phyloP scores from a whole-genome alignment of 23 tunicate species.

The Corella eumyota region DNA sequence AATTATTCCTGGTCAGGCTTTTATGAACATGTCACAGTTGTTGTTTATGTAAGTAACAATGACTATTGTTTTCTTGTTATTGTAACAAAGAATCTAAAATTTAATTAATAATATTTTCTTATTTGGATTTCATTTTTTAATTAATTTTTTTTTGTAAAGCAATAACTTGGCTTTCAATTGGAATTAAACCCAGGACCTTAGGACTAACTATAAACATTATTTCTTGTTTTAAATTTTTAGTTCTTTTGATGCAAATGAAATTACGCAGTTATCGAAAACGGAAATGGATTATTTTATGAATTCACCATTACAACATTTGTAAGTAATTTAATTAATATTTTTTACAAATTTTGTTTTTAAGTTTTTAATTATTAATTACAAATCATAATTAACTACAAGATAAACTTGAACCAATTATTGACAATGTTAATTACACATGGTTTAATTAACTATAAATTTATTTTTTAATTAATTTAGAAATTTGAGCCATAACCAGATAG shows the following conservation, averaged over 20 bases:
- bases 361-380: no score
- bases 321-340: neutral
- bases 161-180: neutral
- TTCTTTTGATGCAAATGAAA: constrained; percentile 20
- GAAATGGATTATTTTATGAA: constrained; percentile 1
- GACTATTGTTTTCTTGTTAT: neutral
- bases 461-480: constrained; percentile 7
- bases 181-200: neutral
- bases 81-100: neutral
- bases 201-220: neutral
- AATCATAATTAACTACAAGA: no score
- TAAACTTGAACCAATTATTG: no score
- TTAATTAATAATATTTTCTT: neutral
- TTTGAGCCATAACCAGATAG: constrained; percentile 19
- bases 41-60: constrained; percentile 16
- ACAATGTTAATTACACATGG: no score
- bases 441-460: no score
- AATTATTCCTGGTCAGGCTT: constrained; percentile 6
- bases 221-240: no score
- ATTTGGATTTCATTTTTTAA: neutral
- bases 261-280: constrained; percentile 3
- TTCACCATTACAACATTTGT: constrained; percentile 22
- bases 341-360: neutral
- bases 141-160: neutral
- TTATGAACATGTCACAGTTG: constrained; percentile 14